phyloP scores from a whole-genome alignment of 2,113 vertebrate genomes.

The Peromyscus leucopus region DNA sequence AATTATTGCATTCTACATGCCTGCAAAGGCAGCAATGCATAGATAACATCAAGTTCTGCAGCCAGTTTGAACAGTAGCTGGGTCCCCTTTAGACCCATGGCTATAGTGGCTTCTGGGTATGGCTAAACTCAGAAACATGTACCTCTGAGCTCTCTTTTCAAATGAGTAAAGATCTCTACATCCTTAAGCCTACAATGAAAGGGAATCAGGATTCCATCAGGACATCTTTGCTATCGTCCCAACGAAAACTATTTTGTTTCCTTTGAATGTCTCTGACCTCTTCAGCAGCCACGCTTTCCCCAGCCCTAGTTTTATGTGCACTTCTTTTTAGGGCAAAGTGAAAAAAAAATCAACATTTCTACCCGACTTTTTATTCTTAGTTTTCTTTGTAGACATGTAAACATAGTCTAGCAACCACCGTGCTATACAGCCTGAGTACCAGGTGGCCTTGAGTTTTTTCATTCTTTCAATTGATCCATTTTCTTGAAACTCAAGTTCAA shows the following conservation, averaged over 20 bases:
- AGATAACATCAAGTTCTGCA: neutral
- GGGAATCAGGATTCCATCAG: neutral
- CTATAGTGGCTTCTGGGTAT: neutral
- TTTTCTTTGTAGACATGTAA: neutral
- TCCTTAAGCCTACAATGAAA: neutral
- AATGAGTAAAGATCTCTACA: neutral
- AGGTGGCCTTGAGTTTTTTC: neutral
- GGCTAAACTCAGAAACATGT: neutral
- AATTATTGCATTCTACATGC: neutral
- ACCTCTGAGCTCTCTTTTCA: neutral
- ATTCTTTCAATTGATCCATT: neutral
- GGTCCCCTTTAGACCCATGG: too few relatives aligned
- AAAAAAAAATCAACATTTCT: neutral
- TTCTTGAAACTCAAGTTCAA: neutral
- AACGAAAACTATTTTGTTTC: neutral
- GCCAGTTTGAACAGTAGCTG: neutral
- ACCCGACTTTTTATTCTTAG: neutral
- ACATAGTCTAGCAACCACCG: neutral
- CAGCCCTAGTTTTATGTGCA: neutral
- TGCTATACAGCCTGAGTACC: neutral
- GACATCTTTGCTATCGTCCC: neutral
- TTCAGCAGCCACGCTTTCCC: neutral
- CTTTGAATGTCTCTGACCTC: neutral
- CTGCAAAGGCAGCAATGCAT: neutral
- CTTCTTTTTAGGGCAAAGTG: neutral